Evolutionary conservation across 1,140 invertebrate genomes (phyloP), one percentile per base, ranked within the genome.

Genomic region (Lasaia peninsularis): DNA sequence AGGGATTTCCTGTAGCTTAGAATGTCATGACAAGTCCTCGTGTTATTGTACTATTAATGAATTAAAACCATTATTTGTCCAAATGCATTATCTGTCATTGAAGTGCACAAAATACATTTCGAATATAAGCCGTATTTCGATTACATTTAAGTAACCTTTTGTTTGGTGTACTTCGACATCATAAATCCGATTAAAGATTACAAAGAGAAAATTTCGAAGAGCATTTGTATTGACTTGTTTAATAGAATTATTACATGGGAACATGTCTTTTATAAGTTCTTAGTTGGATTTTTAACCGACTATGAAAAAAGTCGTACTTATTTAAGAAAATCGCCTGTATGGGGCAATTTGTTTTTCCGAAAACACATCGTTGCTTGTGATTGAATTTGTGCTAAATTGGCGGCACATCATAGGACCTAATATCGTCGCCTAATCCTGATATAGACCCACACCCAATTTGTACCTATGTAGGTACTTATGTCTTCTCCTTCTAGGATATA

Each of bases 181-280:
- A 14, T 40, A 40, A 40, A 40, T 40, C 37, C 12, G 37, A 40
- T 40, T 40, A 40, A 40, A 40, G 37, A 40, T 40, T 40, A 40
- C 14, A 40, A 40, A 40, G 37, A 40, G 37, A 40, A 40, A 40
- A 40, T 44, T 44, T 20, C 16, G 18, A 44, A 44, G 8, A 44
- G 18, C 16, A 18, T 44, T 11, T 44, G 40, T 44, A 20, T 44
- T 44, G 40, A 20, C 40, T 44, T 44, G 40, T 44, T 44, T 44
- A 44, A 44, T 44, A 20, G 16, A 44, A 20, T 44, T 16, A 44
- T 44, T 44, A 44, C 37, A 44, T 44, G 16, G 11, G 16, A 44
- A 44, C 37, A 44, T 20, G 37, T 44, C 16, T 44, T 14, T 37
- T 40, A 20, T 44, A 44, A 12, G 16, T 44, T 4, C 16, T 44